A percentile compares a stretch with the other conserved stretches of the same genome.
These are phyloP conservation scores for Eledone cirrhosa DNA, from an alignment of 2,888 invertebrate genomes.

Conservation along the genomic window DNA sequence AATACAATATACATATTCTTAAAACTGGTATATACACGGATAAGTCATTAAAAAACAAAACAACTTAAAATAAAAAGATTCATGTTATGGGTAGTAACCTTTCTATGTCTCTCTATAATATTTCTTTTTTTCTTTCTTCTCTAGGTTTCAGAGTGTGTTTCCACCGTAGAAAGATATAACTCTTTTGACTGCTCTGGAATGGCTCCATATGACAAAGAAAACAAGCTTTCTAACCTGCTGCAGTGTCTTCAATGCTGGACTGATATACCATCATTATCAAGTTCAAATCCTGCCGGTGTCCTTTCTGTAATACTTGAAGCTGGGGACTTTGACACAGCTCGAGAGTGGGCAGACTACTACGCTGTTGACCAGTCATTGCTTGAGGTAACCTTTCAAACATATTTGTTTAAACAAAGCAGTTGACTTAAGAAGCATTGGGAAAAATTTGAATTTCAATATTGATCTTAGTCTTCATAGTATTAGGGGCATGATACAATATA, in stretches of 20 bases:
- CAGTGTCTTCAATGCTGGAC: slow-evolving; percentile 18
- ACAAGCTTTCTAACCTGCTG: not conserved
- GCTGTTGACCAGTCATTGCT: not conserved
- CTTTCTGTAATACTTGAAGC: slow-evolving; percentile 52
- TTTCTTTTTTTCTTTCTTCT: slow-evolving; percentile 23
- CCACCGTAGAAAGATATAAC: slow-evolving; percentile 35
- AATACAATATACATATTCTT: too few relatives aligned
- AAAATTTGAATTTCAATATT: too few relatives aligned
- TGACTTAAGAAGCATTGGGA: too few relatives aligned
- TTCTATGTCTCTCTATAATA: not conserved
- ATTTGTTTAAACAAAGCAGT: too few relatives aligned
- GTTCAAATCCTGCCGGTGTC: slow-evolving; percentile 46
- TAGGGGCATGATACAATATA: too few relatives aligned
- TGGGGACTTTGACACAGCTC: slow-evolving; percentile 53
- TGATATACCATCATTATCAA: slow-evolving; percentile 33
- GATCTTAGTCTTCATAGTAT: too few relatives aligned
- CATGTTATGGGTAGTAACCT: not conserved
- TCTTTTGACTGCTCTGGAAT: not conserved
- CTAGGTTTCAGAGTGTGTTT: slow-evolving; percentile 58
- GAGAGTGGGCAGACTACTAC: slow-evolving; percentile 44
- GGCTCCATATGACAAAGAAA: not conserved
- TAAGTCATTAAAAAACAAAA: not conserved
- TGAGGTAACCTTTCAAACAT: not conserved
- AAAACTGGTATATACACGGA: too few relatives aligned
- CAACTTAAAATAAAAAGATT: not conserved